Percentiles rank a stretch among this genome's conserved stretches.
Conservation (phyloP, 1,140 invertebrate genomes). For the Magallana angulata region DNA sequence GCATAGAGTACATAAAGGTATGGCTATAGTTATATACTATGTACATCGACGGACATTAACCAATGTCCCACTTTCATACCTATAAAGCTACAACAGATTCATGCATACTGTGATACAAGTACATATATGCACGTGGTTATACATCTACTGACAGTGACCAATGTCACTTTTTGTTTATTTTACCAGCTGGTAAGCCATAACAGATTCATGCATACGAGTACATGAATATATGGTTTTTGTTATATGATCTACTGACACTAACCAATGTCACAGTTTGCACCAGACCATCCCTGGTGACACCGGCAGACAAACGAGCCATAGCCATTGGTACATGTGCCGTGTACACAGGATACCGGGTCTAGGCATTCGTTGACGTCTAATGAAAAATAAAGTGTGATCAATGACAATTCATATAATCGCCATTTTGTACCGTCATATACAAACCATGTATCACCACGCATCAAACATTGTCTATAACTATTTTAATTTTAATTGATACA, state of each 20-base stretch:
- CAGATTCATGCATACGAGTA: not conserved
- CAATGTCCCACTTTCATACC: too few species aligned
- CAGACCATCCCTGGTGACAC: slow-evolving; percentile 32
- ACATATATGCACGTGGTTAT: not conserved
- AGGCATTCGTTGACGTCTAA: slow-evolving; percentile 27
- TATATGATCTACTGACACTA: not conserved
- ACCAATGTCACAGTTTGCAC: slow-evolving; percentile 10
- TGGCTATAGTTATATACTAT: too few species aligned
- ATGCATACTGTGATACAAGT: not conserved
- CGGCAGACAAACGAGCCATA: slow-evolving; percentile 19
- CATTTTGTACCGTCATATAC: not conserved
- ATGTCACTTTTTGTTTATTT: too few species aligned
- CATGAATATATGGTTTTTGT: not conserved
- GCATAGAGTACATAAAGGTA: too few species aligned
- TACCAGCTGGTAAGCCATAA: not conserved
- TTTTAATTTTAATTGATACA: too few species aligned
- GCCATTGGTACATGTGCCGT: slow-evolving; percentile 26
- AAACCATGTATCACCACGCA: too few species aligned
- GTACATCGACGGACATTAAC: too few species aligned
- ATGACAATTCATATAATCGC: not conserved
- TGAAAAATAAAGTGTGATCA: not conserved
- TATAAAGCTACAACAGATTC: not conserved
- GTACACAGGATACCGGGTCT: too few species aligned
- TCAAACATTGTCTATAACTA: too few species aligned
- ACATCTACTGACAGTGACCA: too few species aligned